Percentiles rank a stretch among this genome's conserved stretches.
Evolutionary conservation across 2,888 invertebrate species (phyloP).

Genomic region (Ichneumoninae sp.): DNA sequence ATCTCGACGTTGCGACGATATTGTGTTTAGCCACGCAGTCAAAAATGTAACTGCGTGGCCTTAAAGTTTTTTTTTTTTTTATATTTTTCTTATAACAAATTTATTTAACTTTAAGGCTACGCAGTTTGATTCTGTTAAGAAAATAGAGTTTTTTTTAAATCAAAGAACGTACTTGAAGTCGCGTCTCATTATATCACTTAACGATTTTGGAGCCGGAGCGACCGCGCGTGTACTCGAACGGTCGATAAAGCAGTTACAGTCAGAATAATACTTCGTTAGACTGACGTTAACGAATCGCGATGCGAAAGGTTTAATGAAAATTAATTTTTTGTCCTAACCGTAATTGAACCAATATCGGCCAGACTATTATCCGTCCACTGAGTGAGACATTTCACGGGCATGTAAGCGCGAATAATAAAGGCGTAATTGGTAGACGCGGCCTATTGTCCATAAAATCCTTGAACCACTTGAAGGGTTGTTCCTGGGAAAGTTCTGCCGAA

Average conservation of each 20-base stretch:
- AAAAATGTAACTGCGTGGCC: background rate
- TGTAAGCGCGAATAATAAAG: slow-evolving; percentile 8
- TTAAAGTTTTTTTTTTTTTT: no score
- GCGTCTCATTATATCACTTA: no score
- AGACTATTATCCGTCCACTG: background rate
- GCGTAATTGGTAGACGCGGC: background rate
- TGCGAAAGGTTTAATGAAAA: background rate
- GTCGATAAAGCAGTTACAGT: no score
- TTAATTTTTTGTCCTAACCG: background rate
- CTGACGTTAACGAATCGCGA: background rate
- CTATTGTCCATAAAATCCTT: slow-evolving; percentile 5
- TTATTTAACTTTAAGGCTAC: background rate
- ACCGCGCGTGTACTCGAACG: no score
- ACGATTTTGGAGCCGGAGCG: no score
- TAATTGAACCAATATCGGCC: background rate
- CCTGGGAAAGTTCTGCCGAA: background rate
- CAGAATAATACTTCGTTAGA: background rate
- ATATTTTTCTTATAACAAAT: no score
- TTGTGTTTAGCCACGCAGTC: background rate
- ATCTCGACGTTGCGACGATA: background rate
- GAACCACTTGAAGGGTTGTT: background rate
- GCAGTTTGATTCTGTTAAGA: background rate
- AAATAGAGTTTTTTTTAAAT: background rate
- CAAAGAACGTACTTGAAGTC: no score
- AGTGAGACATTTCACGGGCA: background rate